Evolutionary conservation across 2,888 invertebrate genomes (phyloP), one percentile per base, ranked within the genome.

Genomic region (Pristionchus exspectatus): DNA sequence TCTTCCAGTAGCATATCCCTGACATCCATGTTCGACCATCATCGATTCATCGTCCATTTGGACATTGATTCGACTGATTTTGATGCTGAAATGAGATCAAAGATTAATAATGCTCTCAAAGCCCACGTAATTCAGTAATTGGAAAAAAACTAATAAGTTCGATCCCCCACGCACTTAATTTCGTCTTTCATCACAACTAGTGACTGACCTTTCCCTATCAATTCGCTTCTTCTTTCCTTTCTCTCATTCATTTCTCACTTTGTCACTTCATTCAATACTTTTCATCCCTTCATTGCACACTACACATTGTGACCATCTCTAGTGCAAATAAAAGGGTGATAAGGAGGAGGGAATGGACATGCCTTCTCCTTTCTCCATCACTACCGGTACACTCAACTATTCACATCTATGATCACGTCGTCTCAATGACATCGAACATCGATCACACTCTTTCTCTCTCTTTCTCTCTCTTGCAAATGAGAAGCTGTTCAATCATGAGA

Each of bases 221-320:
- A 27, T 3, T 84, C 16, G 50, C 84, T 84, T 59, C 59, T 30
- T 33, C 77, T 38, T 38, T 81, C 84, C n/a, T 59, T 84, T 63
- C 59, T 33, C 84, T 59, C 84, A n/a, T n/a, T 81, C 50, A 54
- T 12, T 81, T n/a, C 74, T 38, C 81, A 81, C 81, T 81, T 27
- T 38, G 74, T 74, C 38, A 14, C 59, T 21, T 74, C 74, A 69
- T 69, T 72, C 74, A 30, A 72, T 72, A 72, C 69, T 33, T 16
- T 21, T 38, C 38, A 18, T 27, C n/a, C 27, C 27, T 69, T 21
- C 38, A 38, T 44, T 0, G 14, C 69, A 69, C 74, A 74, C 74
- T 74, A 74, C 74, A 74, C 74, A 74, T 38, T 38, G 2, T 74
- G 33, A 38, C 74, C 74, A 74, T 33, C 74, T 74, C 74, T 74